phyloP scores from a whole-genome alignment of 1,140 invertebrate genomes.

The Thalassaphorura encarpata region DNA sequence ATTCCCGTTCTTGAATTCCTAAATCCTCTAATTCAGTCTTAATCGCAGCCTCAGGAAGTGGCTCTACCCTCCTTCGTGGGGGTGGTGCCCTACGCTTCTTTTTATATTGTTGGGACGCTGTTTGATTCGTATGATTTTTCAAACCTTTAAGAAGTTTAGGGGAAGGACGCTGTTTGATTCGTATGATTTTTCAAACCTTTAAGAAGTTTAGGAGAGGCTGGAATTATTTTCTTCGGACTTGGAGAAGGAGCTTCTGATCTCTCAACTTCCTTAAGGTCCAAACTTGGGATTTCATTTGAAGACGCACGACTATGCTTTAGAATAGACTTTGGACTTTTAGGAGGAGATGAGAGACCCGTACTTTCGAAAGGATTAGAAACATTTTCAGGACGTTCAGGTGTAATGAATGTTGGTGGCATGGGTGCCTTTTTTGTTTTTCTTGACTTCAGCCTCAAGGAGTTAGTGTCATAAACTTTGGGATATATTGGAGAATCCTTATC shows the following conservation, averaged over 20 bases:
- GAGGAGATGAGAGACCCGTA: conserved; percentile 21
- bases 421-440: conserved; percentile 48
- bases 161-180: conserved; percentile 1
- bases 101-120: conserved; percentile 7
- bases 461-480: conserved; percentile 5
- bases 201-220: conserved; percentile 18
- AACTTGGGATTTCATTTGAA: background rate
- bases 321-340: conserved; percentile 22
- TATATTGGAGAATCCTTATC: background rate
- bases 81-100: conserved; percentile 33
- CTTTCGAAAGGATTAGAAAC: background rate
- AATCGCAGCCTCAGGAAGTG: conserved; percentile 58
- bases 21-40: conserved; percentile 63
- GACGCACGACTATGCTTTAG: background rate
- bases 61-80: conserved; percentile 23
- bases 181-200: conserved; percentile 15
- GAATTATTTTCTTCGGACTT: conserved; percentile 21
- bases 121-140: background rate
- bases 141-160: background rate
- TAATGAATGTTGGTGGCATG: conserved; percentile 39
- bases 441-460: conserved; percentile 19
- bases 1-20: conserved; percentile 75
- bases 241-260: conserved; percentile 1
- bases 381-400: background rate
- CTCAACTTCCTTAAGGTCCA: no score